Percentiles rank a stretch among this genome's conserved stretches.
phyloP scores from a whole-genome alignment of 1,140 invertebrate genomes.

The Triops longicaudatus region DNA sequence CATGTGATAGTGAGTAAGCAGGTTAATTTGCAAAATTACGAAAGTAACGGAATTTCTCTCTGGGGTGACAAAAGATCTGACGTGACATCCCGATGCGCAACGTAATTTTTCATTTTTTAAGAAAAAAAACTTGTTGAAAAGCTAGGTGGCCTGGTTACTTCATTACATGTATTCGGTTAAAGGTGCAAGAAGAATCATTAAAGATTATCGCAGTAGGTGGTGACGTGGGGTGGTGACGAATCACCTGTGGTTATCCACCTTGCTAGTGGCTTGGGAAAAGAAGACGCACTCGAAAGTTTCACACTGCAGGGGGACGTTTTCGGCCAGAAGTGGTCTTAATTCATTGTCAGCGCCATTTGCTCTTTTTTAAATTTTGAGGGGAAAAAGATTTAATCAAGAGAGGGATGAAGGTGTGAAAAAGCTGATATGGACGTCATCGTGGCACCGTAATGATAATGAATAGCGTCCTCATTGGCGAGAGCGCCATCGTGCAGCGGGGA shows the following conservation, averaged over 20 bases:
- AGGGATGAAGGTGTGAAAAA: background rate
- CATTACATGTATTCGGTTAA: background rate
- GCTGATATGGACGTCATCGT: background rate
- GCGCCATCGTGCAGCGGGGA: background rate
- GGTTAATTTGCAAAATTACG: background rate
- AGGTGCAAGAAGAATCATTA: background rate
- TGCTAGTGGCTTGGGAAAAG: background rate
- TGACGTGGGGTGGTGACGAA: background rate
- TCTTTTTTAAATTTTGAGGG: background rate
- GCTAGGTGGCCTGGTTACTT: background rate
- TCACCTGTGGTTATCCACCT: background rate
- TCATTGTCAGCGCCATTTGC: too few relatives aligned
- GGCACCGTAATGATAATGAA: background rate
- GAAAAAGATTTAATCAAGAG: background rate
- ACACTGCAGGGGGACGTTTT: background rate
- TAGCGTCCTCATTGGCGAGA: background rate
- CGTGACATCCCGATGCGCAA: too few relatives aligned
- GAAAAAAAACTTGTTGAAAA: background rate
- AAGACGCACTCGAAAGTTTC: too few relatives aligned
- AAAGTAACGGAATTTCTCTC: background rate
- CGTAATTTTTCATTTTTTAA: too few relatives aligned
- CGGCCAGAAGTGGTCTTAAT: background rate
- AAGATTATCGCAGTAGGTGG: background rate
- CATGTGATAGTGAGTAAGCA: too few relatives aligned
- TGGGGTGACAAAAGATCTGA: slow-evolving; percentile 12